Evolutionary conservation across 2,888 invertebrate genomes (phyloP).

Genomic region (Myopa testacea): DNA sequence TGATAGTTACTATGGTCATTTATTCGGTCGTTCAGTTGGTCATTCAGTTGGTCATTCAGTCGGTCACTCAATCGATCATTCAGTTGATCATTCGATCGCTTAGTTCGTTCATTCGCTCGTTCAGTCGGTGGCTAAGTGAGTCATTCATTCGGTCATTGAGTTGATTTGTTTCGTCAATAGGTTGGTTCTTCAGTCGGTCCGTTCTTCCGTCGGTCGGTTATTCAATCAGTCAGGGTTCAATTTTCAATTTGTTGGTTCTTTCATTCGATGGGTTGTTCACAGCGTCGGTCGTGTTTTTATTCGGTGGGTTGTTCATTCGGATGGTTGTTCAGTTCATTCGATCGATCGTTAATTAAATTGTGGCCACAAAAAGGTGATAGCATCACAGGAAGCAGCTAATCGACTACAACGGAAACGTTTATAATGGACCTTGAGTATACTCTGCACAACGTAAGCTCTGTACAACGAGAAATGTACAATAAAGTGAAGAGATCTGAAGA

Average conservation of each 20-base stretch:
- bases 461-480: too few species aligned
- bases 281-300: too few species aligned
- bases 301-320: too few species aligned
- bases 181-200: too few species aligned
- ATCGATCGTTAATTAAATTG: slow-evolving; percentile 15
- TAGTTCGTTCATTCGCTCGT: neutral
- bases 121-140: neutral
- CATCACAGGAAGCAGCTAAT: slow-evolving; percentile 1
- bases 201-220: too few species aligned
- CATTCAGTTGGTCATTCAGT: neutral
- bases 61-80: neutral
- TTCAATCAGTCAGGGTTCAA: too few species aligned
- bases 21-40: neutral
- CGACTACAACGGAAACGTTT: slow-evolving; percentile 5
- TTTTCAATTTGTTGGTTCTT: neutral
- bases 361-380: slow-evolving; percentile 10
- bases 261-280: neutral
- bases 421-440: neutral
- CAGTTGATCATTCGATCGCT: neutral
- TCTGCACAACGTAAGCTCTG: neutral
- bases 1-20: too few species aligned
- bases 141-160: too few species aligned
- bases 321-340: too few species aligned
- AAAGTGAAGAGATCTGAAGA: too few species aligned
- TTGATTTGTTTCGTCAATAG: too few species aligned